Evolutionary conservation across 2,888 invertebrate species (phyloP).

Genomic region (Hirtodrosophila histrioides): DNA sequence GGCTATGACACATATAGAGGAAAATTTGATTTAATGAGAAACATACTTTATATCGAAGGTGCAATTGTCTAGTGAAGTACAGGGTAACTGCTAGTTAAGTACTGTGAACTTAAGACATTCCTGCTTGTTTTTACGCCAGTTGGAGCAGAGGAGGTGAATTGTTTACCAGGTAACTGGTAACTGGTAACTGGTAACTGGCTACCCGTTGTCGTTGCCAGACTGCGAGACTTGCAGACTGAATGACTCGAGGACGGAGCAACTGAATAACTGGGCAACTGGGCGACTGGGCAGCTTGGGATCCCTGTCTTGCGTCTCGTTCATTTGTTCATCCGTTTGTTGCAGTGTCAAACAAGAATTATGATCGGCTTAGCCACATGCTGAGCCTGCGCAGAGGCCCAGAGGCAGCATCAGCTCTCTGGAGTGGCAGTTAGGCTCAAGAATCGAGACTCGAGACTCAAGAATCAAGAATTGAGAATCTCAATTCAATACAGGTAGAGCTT

Average conservation of each 20-base stretch:
- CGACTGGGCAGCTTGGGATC: conserved; percentile 32
- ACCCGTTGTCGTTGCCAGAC: conserved; percentile 45
- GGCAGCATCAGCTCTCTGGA: conserved; percentile 42
- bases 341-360: conserved; percentile 84
- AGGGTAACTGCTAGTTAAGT: conserved; percentile 16
- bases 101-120: conserved; percentile 1
- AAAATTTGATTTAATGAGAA: too few relatives aligned
- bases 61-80: not conserved
- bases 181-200: conserved; percentile 35
- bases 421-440: conserved; percentile 54
- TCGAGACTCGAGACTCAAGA: conserved; percentile 27
- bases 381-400: conserved; percentile 60
- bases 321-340: conserved; percentile 79
- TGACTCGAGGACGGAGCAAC: conserved; percentile 27
- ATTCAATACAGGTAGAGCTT: conserved; percentile 79
- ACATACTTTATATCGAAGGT: too few relatives aligned
- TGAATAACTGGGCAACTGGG: conserved; percentile 11
- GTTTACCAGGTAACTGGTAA: conserved; percentile 20
- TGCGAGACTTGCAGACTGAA: conserved; percentile 42
- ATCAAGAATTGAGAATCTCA: conserved; percentile 44
- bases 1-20: too few relatives aligned
- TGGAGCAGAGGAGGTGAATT: conserved; percentile 11
- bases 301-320: conserved; percentile 73
- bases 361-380: conserved; percentile 84
- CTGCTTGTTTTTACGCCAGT: conserved; percentile 33